phyloP scores from a whole-genome alignment of 2,113 vertebrate species.

The Picathartes gymnocephalus region DNA sequence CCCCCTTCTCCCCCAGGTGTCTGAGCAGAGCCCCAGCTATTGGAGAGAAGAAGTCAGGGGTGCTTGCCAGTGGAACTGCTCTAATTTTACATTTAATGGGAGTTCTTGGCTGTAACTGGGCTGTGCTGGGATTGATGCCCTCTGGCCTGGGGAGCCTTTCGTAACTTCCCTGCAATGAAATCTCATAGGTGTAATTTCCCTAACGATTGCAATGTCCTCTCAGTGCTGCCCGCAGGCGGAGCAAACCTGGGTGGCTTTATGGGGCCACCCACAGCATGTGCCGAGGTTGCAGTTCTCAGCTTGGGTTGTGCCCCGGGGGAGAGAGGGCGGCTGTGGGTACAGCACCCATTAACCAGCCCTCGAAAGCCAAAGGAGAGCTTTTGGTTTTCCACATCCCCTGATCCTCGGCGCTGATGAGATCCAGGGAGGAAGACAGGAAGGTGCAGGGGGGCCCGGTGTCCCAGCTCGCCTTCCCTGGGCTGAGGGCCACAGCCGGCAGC shows the following conservation, averaged over 20 bases:
- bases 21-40: not conserved
- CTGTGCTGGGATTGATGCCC: not conserved
- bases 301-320: not conserved
- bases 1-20: not conserved
- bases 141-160: not conserved
- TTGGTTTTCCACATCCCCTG: accelerated
- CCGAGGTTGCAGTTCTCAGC: not conserved
- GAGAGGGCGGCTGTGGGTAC: not conserved
- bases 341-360: not conserved
- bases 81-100: not conserved
- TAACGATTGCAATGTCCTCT: not conserved
- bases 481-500: not conserved
- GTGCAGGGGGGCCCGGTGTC: accelerated
- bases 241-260: not conserved
- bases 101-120: not conserved
- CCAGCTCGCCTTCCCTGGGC: not conserved
- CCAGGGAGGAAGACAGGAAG: not conserved
- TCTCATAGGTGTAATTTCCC: not conserved
- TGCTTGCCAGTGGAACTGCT: not conserved
- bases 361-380: not conserved
- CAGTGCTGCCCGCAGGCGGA: accelerated
- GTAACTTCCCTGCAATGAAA: not conserved
- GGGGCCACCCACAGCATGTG: accelerated
- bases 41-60: not conserved
- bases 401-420: accelerated